Evolutionary conservation across 2,888 invertebrate species (phyloP).

Genomic region (Xestia ashworthii): DNA sequence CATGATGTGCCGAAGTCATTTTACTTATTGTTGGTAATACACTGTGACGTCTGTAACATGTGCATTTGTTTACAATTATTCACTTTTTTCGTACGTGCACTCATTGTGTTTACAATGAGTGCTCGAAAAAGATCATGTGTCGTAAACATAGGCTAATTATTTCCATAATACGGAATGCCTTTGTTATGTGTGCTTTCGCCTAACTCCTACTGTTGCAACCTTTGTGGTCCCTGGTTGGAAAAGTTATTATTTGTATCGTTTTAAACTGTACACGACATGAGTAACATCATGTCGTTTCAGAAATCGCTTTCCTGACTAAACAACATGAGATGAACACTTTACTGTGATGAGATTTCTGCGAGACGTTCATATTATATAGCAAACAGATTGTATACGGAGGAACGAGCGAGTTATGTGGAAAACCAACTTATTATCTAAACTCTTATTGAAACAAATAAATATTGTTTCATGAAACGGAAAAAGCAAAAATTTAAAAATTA

Average conservation of each 20-base stretch:
- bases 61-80: background rate
- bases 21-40: background rate
- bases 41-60: background rate
- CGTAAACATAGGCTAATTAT: background rate
- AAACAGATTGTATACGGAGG: conserved; percentile 30
- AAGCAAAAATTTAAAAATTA: background rate
- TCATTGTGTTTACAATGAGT: too few species aligned
- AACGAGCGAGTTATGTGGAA: conserved; percentile 19
- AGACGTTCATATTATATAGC: conserved; percentile 59
- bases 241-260: conserved; percentile 28
- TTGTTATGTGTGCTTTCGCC: background rate
- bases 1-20: background rate
- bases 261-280: conserved; percentile 6
- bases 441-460: background rate
- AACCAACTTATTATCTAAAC: conserved; percentile 27
- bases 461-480: conserved; percentile 6
- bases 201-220: background rate
- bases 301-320: conserved; percentile 55
- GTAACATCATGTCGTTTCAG: conserved; percentile 32
- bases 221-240: background rate
- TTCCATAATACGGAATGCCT: background rate
- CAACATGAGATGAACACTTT: conserved; percentile 53
- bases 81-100: background rate
- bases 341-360: conserved; percentile 60
- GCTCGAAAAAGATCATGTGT: background rate